Evolutionary conservation across 2,797 vertebrate genomes (phyloP).

Genomic region (Echiichthys vipera): DNA sequence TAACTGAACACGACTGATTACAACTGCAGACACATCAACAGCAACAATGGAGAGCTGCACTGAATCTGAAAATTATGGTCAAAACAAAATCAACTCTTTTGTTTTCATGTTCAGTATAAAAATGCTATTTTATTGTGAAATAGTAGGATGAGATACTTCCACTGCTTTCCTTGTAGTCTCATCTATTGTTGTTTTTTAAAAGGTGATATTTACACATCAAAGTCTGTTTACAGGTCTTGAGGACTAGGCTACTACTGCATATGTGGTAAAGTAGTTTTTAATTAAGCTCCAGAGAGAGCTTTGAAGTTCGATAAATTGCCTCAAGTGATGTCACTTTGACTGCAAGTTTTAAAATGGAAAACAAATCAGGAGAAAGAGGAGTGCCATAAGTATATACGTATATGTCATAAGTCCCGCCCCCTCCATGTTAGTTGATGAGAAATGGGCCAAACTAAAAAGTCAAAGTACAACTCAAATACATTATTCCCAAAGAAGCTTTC

Average conservation of each 20-base stretch:
- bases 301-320: neutral
- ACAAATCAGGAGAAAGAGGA: no score
- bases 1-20: neutral
- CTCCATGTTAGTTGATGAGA: no score
- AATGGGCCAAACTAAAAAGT: no score
- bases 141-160: neutral
- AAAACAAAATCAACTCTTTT: neutral
- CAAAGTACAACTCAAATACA: no score
- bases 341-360: no score
- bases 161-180: neutral
- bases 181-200: neutral
- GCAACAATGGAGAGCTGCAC: neutral
- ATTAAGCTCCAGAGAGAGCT: neutral
- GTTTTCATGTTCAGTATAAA: neutral
- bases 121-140: neutral
- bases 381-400: no score
- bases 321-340: neutral
- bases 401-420: no score
- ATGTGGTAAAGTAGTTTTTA: neutral
- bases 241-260: neutral
- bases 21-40: neutral
- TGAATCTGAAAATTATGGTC: neutral
- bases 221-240: no score
- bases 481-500: no score
- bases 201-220: neutral